A percentile compares a stretch with the other conserved stretches of the same genome.
Conservation (phyloP, 2,888 invertebrate genomes). For the Gandaritis pyraliata region DNA sequence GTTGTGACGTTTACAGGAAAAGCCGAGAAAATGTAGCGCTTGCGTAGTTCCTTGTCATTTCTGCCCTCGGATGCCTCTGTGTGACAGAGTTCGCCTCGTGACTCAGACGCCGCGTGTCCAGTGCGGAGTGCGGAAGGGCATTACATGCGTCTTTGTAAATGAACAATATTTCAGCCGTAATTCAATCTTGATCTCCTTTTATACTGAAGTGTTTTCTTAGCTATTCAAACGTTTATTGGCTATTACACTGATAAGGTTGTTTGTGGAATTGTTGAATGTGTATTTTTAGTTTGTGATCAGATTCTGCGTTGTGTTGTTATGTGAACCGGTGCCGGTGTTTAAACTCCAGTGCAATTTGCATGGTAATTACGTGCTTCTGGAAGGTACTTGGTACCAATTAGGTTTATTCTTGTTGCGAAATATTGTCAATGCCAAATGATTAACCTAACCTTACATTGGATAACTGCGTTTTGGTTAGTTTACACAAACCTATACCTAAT, state of each 20-base stretch:
- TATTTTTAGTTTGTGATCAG: slow-evolving; percentile 27
- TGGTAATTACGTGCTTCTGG: slow-evolving; percentile 59
- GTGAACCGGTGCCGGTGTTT: slow-evolving; percentile 52
- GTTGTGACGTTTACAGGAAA: slow-evolving; percentile 59
- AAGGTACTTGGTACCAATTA: slow-evolving; percentile 46
- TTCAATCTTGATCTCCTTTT: slow-evolving; percentile 13
- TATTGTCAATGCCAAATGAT: slow-evolving; percentile 69
- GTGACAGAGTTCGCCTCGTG: slow-evolving; percentile 50
- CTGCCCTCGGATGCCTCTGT: slow-evolving; percentile 48
- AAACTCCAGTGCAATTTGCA: slow-evolving; percentile 57
- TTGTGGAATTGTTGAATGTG: slow-evolving; percentile 14
- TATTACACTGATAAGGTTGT: slow-evolving; percentile 6
- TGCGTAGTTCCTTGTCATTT: slow-evolving; percentile 72
- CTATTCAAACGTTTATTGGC: not conserved
- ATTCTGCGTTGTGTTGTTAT: slow-evolving; percentile 38
- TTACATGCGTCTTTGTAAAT: slow-evolving; percentile 32
- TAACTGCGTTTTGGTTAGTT: slow-evolving; percentile 7
- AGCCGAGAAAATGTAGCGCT: slow-evolving; percentile 71
- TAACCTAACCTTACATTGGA: slow-evolving; percentile 16
- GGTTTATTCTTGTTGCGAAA: slow-evolving; percentile 52
- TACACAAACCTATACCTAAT: too few relatives aligned
- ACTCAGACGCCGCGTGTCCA: slow-evolving; percentile 62
- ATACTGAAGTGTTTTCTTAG: slow-evolving; percentile 19
- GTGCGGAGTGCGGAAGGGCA: slow-evolving; percentile 72
- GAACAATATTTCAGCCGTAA: slow-evolving; percentile 32